Evolutionary conservation across 1,140 invertebrate genomes (phyloP).

Genomic region (Laupala kohalensis): DNA sequence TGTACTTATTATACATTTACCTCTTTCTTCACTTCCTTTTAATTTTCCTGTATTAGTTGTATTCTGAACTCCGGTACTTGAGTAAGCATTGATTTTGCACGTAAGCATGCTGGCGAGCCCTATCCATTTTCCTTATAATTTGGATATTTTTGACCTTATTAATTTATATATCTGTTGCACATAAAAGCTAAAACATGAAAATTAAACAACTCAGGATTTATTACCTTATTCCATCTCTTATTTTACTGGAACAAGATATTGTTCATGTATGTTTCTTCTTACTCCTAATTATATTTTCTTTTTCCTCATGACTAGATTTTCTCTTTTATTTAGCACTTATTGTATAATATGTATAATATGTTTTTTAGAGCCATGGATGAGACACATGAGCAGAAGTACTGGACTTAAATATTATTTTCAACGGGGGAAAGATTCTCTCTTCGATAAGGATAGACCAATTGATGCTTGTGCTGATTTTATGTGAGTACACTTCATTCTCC

Average conservation of each 20-base stretch:
- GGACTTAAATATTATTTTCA: not conserved
- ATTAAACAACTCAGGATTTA: no score
- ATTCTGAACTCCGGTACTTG: no score
- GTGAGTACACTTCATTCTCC: not conserved
- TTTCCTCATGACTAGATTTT: not conserved
- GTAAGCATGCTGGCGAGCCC: no score
- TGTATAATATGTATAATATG: not conserved
- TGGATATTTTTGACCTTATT: no score
- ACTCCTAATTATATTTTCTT: not conserved
- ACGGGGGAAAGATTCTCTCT: not conserved
- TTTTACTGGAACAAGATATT: not conserved
- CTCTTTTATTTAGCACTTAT: not conserved
- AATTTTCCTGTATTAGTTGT: no score
- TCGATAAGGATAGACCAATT: not conserved
- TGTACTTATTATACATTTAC: no score
- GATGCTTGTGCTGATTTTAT: conserved; percentile 6
- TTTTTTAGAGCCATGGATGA: conserved; percentile 6
- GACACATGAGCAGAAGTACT: conserved; percentile 2
- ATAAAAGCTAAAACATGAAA: no score
- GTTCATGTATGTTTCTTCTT: not conserved
- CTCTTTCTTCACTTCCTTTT: no score
- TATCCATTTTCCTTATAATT: no score
- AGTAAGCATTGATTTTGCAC: no score
- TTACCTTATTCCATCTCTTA: not conserved
- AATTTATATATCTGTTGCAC: no score